phyloP scores from a whole-genome alignment of 2,113 vertebrate species.

The Macquaria ambigua region DNA sequence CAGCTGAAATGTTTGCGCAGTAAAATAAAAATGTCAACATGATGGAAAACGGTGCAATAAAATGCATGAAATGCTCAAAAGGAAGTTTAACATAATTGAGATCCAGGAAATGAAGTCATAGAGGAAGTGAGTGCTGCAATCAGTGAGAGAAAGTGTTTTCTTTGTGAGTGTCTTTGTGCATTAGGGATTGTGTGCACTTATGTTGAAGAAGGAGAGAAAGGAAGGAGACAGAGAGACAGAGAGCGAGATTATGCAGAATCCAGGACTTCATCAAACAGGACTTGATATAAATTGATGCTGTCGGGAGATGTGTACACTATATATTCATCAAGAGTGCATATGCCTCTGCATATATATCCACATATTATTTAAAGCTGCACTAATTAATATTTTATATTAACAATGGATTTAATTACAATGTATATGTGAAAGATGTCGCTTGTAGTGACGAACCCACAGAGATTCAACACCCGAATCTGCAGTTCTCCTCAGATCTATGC shows the following conservation, averaged over 20 bases:
- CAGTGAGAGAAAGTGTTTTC: not conserved
- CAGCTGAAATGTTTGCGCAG: not conserved
- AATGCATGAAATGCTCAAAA: slow-evolving; percentile 5
- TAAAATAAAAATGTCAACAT: slow-evolving; percentile 24
- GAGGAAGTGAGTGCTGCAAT: slow-evolving; percentile 9
- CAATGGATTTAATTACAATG: not conserved
- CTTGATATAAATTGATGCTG: not conserved
- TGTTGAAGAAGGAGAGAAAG: not conserved
- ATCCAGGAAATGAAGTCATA: slow-evolving; percentile 42
- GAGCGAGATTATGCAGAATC: not conserved
- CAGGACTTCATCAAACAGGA: slow-evolving; percentile 1
- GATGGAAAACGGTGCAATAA: not conserved
- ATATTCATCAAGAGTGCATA: not conserved
- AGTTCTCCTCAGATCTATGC: not conserved
- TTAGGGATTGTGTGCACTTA: not conserved
- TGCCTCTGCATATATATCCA: not conserved
- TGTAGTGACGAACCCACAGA: not conserved
- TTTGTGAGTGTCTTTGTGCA: not conserved
- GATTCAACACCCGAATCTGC: not conserved
- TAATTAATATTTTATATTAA: not conserved
- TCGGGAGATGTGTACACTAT: not conserved
- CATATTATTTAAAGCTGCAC: not conserved
- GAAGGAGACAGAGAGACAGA: not conserved
- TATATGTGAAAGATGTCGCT: not conserved
- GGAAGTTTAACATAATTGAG: slow-evolving; percentile 14